Conservation (phyloP, 2,888 invertebrate species). For the Trichogramma evanescens region DNA sequence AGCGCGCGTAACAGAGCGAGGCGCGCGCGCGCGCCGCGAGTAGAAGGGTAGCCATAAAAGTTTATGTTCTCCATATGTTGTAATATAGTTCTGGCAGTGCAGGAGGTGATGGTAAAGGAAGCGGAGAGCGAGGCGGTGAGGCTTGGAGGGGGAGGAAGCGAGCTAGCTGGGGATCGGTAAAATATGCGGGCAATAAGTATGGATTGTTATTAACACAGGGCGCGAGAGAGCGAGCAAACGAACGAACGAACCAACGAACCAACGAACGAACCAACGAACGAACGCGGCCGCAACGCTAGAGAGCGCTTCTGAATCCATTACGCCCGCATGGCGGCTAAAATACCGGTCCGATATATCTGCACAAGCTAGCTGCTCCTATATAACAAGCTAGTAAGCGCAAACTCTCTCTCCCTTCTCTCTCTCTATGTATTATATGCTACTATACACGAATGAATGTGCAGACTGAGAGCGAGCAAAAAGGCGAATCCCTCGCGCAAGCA, state of each 20-base stretch:
- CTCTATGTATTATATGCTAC: too few species aligned
- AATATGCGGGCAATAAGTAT: constrained; percentile 49
- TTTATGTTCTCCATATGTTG: constrained; percentile 49
- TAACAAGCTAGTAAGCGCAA: too few species aligned
- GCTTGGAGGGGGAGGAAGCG: constrained; percentile 26
- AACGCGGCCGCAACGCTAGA: background rate
- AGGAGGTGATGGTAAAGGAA: constrained; percentile 20
- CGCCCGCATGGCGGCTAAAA: constrained; percentile 49
- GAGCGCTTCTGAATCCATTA: constrained; percentile 49
- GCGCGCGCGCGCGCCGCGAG: constrained; percentile 21
- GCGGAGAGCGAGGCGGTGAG: constrained; percentile 20
- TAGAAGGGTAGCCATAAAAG: constrained; percentile 48
- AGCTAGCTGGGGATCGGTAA: constrained; percentile 46
- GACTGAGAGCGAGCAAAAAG: constrained; percentile 25
- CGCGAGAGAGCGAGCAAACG: constrained; percentile 29
- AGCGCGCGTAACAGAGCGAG: constrained; percentile 21
- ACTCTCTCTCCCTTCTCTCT: too few species aligned
- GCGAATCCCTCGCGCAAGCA: background rate
- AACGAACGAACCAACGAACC: constrained; percentile 27
- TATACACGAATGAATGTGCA: background rate
- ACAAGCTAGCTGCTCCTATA: too few species aligned
- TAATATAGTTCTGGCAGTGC: constrained; percentile 42
- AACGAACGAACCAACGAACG: too few species aligned
- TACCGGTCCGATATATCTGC: constrained; percentile 47
- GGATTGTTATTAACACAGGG: constrained; percentile 49